These are phyloP conservation scores for Furcula furcula DNA, from an alignment of 2,888 invertebrate genomes.

Conservation along the genomic window DNA sequence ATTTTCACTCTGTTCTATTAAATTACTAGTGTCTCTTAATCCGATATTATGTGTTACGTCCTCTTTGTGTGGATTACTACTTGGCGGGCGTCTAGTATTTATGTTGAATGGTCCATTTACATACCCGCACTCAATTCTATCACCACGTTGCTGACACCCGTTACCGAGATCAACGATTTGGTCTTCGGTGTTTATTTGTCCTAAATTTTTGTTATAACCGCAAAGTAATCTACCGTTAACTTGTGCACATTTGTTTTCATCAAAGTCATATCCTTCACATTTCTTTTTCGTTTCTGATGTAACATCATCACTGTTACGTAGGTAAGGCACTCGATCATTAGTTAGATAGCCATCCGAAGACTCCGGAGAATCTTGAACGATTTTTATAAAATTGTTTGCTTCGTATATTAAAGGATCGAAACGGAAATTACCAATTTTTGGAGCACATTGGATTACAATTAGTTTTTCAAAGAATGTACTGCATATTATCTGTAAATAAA, in stretches of 20 bases:
- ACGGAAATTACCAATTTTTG: constrained; percentile 41
- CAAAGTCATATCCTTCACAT: constrained; percentile 47
- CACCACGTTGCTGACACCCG: constrained; percentile 48
- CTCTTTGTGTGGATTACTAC: background rate
- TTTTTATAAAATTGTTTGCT: constrained; percentile 22
- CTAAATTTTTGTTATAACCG: constrained; percentile 61
- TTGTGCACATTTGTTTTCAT: constrained; percentile 46
- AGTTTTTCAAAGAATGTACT: constrained; percentile 24
- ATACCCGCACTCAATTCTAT: constrained; percentile 70
- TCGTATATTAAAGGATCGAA: constrained; percentile 40
- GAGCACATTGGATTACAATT: constrained; percentile 33
- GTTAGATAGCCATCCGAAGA: constrained; percentile 14
- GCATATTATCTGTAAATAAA: constrained; percentile 7
- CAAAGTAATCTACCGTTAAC: constrained; percentile 53
- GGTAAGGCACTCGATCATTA: constrained; percentile 4
- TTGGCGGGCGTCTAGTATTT: constrained; percentile 23
- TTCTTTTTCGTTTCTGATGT: constrained; percentile 4
- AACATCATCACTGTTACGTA: background rate
- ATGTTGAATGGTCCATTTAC: constrained; percentile 21
- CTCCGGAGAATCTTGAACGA: constrained; percentile 3
- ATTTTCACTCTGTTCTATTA: background rate
- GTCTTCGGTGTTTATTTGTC: constrained; percentile 23
- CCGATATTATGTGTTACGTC: background rate
- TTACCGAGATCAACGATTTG: constrained; percentile 39
- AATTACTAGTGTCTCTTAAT: background rate